These are phyloP conservation scores for Callimorpha dominula DNA, from an alignment of 2,888 invertebrate species.

Conservation along the genomic window DNA sequence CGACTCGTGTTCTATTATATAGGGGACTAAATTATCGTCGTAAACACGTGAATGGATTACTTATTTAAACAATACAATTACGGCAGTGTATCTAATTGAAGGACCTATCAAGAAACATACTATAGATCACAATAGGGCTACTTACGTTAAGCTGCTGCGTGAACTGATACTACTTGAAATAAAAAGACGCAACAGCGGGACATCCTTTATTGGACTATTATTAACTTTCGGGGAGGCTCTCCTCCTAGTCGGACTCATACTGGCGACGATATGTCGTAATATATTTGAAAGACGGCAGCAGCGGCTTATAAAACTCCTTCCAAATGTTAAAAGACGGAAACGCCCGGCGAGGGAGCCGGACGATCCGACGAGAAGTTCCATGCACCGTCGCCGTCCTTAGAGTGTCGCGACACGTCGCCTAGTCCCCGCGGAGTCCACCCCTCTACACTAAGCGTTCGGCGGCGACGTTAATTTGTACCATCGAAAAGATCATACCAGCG, in stretches of 20 bases:
- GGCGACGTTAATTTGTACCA: constrained; percentile 11
- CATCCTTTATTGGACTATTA: constrained; percentile 23
- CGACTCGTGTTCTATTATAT: neutral
- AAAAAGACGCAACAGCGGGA: constrained; percentile 36
- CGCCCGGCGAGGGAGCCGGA: neutral
- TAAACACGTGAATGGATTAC: neutral
- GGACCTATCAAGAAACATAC: neutral
- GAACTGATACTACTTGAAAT: constrained; percentile 30
- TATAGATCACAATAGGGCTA: constrained; percentile 16
- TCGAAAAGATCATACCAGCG: constrained; percentile 8
- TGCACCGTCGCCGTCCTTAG: constrained; percentile 9
- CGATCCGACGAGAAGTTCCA: neutral
- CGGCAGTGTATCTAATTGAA: neutral
- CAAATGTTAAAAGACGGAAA: neutral
- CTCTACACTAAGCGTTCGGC: neutral
- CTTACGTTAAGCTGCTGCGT: constrained; percentile 34
- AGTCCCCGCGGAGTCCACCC: constrained; percentile 14
- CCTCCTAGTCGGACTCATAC: constrained; percentile 14
- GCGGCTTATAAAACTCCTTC: neutral
- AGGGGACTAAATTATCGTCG: neutral
- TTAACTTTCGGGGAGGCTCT: constrained; percentile 12
- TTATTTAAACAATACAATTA: neutral
- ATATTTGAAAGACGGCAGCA: constrained; percentile 15
- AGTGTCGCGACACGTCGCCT: constrained; percentile 42
- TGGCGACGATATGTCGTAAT: constrained; percentile 12